Conservation (phyloP, 2,888 invertebrate genomes). For the Cosmia trapezina region DNA sequence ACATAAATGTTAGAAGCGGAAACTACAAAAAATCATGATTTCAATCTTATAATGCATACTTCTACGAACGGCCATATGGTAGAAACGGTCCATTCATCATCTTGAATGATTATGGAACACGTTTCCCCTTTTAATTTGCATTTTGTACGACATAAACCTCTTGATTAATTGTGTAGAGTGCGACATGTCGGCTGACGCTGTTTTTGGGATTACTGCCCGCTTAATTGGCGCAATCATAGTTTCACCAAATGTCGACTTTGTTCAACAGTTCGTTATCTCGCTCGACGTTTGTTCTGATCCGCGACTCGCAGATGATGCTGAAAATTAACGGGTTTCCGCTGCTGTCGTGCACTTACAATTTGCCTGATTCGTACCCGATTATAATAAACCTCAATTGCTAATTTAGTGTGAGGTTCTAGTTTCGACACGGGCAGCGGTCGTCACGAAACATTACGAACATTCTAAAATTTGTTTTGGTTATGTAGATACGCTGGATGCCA, state of each 20-base stretch:
- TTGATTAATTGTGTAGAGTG: constrained; percentile 76
- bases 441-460: constrained; percentile 76
- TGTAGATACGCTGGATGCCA: constrained; percentile 57
- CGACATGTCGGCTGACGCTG: constrained; percentile 64
- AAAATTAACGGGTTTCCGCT: constrained; percentile 78
- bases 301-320: constrained; percentile 68
- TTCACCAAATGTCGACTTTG: constrained; percentile 46
- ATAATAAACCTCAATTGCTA: constrained; percentile 81
- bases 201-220: constrained; percentile 72
- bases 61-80: constrained; percentile 48
- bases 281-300: constrained; percentile 59
- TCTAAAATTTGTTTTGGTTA: constrained; percentile 72
- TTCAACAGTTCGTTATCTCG: constrained; percentile 61
- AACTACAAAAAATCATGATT: constrained; percentile 40
- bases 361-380: constrained; percentile 79
- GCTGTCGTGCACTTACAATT: constrained; percentile 85
- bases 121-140: constrained; percentile 71
- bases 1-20: constrained; percentile 32
- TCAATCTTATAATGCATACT: constrained; percentile 50
- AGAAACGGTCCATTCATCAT: constrained; percentile 74
- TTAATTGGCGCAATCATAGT: constrained; percentile 63
- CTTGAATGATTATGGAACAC: constrained; percentile 73
- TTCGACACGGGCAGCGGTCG: constrained; percentile 80
- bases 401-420: constrained; percentile 73
- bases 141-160: constrained; percentile 69